Evolutionary conservation across 2,797 vertebrate species (phyloP), one percentile per base, ranked within the genome.

Genomic region (Spinibarbus caldwelli): DNA sequence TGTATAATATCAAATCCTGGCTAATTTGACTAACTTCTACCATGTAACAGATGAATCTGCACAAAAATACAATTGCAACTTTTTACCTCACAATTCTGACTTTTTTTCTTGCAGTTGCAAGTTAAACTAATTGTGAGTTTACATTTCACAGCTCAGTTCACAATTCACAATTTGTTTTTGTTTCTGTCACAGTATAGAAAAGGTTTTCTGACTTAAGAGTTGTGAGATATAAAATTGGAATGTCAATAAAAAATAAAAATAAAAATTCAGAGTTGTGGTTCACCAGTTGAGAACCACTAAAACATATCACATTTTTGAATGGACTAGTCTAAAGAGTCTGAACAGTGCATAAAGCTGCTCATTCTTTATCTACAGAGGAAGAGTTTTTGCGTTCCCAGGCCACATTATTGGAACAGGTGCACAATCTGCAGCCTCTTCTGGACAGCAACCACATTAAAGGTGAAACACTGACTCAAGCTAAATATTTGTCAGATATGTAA

Each of bases 401-500:
- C 78, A 92, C 95, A n/a, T 93, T 97, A 84, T 92, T 99, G 93
- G 97, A 98, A 92, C 96, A 98, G 91, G 96, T 97, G 88, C 96
- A 95, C 87, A 94, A 85, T 84, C 89, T 99, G 86, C 96, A 97
- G 91, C 97, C 97, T 0, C 85, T 97, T 79, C 87, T 99, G 93
- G 98, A 99, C 93, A 99, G 98, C 84, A 90, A 91, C 75, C 95
- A 97, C 89, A 97, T 99, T 89, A 96, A 97, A 97, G 97, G 98
- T 98, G 4, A 83, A 80, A 54, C 34, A 41, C 36, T 29, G 8
- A 15, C 34, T 11, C 17, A 3, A 64, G 12, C 21, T 31, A 8
- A 43, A 9, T 62, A 9, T 31, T n/a, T 23, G 17, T 49, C 45
- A 59, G 14, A 23, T 70, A 8, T 29, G 6, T 21, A 23, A 66